A percentile compares a stretch with the other conserved stretches of the same genome.
phyloP scores from a whole-genome alignment of 1,140 invertebrate species.

The Aporrectodea caliginosa region DNA sequence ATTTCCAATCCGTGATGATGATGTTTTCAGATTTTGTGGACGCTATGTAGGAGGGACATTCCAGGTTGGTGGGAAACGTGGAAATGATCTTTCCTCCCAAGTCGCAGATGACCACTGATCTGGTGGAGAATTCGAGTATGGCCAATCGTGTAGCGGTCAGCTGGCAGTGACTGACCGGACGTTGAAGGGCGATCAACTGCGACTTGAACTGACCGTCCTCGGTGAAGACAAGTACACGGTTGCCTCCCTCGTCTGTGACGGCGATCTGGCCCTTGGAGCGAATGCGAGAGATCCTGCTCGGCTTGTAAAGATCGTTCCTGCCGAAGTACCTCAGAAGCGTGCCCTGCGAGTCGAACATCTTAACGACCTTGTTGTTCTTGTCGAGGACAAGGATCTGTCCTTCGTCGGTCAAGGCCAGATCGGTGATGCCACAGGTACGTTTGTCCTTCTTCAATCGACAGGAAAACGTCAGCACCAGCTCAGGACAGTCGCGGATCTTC shows the following conservation, averaged over 20 bases:
- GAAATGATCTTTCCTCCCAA: neutral
- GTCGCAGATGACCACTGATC: neutral
- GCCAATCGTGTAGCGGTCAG: neutral
- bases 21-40: neutral
- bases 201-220: neutral
- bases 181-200: neutral
- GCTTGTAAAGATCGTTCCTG: neutral
- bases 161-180: neutral
- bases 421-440: neutral
- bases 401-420: neutral
- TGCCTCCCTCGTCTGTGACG: neutral
- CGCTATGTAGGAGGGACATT: neutral
- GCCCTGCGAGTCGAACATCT: neutral
- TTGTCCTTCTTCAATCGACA: neutral
- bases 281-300: neutral
- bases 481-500: too few species aligned
- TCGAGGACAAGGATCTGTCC: neutral
- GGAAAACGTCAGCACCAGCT: neutral
- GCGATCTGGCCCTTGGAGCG: neutral
- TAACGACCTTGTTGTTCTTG: neutral
- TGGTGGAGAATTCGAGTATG: neutral
- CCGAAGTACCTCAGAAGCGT: neutral
- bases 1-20: neutral
- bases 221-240: neutral
- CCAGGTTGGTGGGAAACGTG: neutral